A percentile compares a stretch with the other conserved stretches of the same genome.
Conservation (phyloP, 2,797 vertebrate genomes). For the Halcyon leucocephala region DNA sequence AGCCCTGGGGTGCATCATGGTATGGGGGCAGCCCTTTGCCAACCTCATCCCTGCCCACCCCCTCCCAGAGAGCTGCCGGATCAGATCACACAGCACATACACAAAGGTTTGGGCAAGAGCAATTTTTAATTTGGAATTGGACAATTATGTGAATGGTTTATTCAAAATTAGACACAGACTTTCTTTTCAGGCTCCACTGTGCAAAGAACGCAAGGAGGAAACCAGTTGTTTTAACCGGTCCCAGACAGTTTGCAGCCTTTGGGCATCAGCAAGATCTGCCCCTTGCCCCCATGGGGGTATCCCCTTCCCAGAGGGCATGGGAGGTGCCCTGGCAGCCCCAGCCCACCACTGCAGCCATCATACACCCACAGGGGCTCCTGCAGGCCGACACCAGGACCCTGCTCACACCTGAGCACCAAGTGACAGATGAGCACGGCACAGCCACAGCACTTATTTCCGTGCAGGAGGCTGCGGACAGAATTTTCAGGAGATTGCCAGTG, state of each 20-base stretch:
- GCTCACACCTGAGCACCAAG: not conserved
- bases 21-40: not conserved
- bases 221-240: not conserved
- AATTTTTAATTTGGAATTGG: slow-evolving; percentile 4
- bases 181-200: not conserved
- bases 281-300: not conserved
- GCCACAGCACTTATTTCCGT: not conserved
- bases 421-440: accelerated
- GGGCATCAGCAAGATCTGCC: not conserved
- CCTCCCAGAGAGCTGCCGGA: not conserved
- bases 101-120: not conserved
- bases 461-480: not conserved
- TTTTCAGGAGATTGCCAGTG: not conserved
- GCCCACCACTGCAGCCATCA: accelerated
- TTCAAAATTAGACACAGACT: not conserved
- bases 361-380: accelerated
- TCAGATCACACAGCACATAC: not conserved
- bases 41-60: not conserved
- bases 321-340: not conserved
- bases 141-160: not conserved
- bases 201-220: not conserved
- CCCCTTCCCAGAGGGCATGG: not conserved
- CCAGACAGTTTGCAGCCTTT: not conserved
- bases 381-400: not conserved
- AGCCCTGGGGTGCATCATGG: accelerated